Evolutionary conservation across 2,888 invertebrate genomes (phyloP), one percentile per base, ranked within the genome.

Genomic region (Harpalus rubripes): DNA sequence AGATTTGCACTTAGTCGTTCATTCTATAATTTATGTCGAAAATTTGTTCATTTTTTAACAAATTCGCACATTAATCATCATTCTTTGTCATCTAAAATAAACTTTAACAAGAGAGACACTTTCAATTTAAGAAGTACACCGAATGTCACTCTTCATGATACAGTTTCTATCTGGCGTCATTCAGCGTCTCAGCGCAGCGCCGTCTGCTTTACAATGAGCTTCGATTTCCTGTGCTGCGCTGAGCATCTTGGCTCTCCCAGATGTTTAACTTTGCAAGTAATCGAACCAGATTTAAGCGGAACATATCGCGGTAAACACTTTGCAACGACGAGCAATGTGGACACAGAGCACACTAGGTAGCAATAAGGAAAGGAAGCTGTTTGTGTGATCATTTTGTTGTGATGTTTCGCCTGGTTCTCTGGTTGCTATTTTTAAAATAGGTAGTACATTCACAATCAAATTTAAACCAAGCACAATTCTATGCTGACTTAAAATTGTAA

Each of bases 181-280:
- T 52, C 10, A 12, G 44, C 44, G 44, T 52, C 10, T 52, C 10
- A n/a, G n/a, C n/a, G 5, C 10, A 8, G 44, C 44, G 12, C 12
- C 44, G 44, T 12, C 10, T 12, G 10, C 10, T 52, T 52, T 12
- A 52, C 44, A 52, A 52, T 59, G 18, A 16, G n/a, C 59, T 59
- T 59, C 59, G 5, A 59, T 59, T 59, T 59, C 59, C 59, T 59
- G 59, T 59, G 18, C 16, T 16, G 59, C 16, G 59, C 8, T 52
- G 44, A 52, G 44, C 44, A 52, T 12, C 44, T 52, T 52, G 44
- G 44, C 44, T 52, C 44, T 52, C 12, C 8, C 44, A 52, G 44
- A 52, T 61, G 80, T 59, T 59, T 80, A 80, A 39, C 80, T 80
- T 80, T 41, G 41, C 32, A n/a, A 22, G 61, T 80, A 80, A 80